Conservation (phyloP, 1,140 invertebrate genomes). For the Araneus ventricosus region DNA sequence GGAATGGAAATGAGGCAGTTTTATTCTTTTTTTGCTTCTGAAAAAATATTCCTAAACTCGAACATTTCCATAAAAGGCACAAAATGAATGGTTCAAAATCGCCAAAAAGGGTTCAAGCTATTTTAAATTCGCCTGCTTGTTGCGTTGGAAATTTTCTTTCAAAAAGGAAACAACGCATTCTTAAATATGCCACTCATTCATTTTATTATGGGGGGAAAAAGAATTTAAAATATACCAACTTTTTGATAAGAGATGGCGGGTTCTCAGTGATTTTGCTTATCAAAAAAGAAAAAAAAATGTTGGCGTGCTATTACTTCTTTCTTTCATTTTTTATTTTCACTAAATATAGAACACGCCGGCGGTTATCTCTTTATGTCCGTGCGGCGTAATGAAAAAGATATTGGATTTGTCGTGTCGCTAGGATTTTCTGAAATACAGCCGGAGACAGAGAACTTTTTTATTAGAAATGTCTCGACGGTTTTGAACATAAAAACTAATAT, state of each 20-base stretch:
- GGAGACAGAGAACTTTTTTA: constrained; percentile 29
- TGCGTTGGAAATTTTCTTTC: constrained; percentile 29
- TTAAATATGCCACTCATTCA: constrained; percentile 45
- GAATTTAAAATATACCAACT: constrained; percentile 42
- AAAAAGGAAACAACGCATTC: constrained; percentile 52
- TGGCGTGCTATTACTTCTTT: not conserved
- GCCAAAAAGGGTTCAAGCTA: constrained; percentile 56
- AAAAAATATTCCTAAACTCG: constrained; percentile 36
- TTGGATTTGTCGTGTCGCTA: constrained; percentile 60
- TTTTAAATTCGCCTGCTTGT: constrained; percentile 52
- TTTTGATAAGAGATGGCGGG: constrained; percentile 46
- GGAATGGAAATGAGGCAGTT: constrained; percentile 63
- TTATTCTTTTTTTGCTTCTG: not conserved
- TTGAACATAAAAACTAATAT: constrained; percentile 40
- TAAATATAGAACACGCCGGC: constrained; percentile 27
- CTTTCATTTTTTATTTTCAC: not conserved
- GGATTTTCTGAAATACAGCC: not conserved
- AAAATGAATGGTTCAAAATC: constrained; percentile 58
- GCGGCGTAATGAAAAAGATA: constrained; percentile 62
- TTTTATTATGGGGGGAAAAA: not conserved
- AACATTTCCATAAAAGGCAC: constrained; percentile 41
- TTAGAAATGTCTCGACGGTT: not conserved
- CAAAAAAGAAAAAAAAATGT: not conserved
- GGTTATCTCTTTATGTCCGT: constrained; percentile 39
- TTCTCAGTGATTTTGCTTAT: constrained; percentile 52